Base-by-base conservation (phyloP, 2,888 invertebrate species). In the Melangyna quadrimaculata region DNA sequence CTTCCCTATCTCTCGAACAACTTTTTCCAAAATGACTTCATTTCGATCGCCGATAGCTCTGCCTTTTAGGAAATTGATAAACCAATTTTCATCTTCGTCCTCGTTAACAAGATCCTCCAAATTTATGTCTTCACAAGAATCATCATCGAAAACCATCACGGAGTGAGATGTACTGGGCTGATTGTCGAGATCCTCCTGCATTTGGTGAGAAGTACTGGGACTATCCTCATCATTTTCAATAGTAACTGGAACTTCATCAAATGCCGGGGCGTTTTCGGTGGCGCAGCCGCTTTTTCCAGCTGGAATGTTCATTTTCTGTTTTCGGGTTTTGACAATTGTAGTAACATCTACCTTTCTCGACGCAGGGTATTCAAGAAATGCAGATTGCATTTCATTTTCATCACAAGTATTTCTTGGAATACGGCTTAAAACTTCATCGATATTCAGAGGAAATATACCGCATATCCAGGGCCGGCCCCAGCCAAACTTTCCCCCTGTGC, bases 111-210 rank as follows among this genome's bases (percentile, higher is more conserved):
- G 7, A 51, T 67, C 67, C 35, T 37, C 51, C 8, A 67, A 67
- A 35, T 67, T 67, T 14, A 67, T 51, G n/a, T 69, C 69, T 17
- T 69, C 53, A n/a, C 37, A 69, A 69, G 69, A 55, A 17, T 69
- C 40, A 27, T 55, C 40, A 27, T 69, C 17, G 27, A 69, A 55
- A 55, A 27, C 40, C 53, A 69, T 55, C 8, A 14, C 37, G 14
- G 12, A 14, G 14, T 37, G 14, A 17, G 17, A 17, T 43, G 43
- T 43, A 17, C 5, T 8, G 43, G 43, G 43, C 43, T 43, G 43
- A 9, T 43, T 17, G 43, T 43, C 43, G 12, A 3, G 14, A 24
- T 37, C 6, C 9, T 40, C 53, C 35, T 40, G 35, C 12, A 9
- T 53, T 22, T 19, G 53, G 9, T n/a, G 37, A 69, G 53, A 69